These are phyloP conservation scores for Aurelia coerulea DNA, from an alignment of 30 jellyfish, hydroid and myxozoan species.

Conservation along the genomic window DNA sequence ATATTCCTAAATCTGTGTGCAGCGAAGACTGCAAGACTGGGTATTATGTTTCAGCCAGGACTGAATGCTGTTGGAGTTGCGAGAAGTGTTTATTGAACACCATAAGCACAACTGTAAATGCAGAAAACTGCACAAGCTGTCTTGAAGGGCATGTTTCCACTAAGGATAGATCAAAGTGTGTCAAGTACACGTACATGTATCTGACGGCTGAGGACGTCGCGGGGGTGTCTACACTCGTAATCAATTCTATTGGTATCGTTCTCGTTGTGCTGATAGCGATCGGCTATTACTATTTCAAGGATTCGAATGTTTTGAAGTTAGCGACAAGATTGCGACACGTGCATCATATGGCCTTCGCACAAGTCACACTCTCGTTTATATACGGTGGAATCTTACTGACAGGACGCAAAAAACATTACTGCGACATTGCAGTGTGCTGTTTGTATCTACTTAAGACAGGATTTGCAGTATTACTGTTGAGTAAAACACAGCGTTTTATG, in stretches of 20 bases:
- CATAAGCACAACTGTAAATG: slow-evolving; percentile 57
- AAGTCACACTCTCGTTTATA: slow-evolving; percentile 21
- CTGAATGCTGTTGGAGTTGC: slow-evolving; percentile 94
- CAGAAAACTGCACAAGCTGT: slow-evolving; percentile 72
- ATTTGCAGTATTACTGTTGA: slow-evolving; percentile 46
- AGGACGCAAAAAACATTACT: slow-evolving; percentile 16
- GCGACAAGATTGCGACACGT: slow-evolving; percentile 20
- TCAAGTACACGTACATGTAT: slow-evolving; percentile 38
- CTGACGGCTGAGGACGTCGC: slow-evolving; percentile 49
- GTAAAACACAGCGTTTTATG: slow-evolving; percentile 52
- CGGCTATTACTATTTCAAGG: slow-evolving; percentile 35
- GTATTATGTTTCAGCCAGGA: slow-evolving; percentile 63
- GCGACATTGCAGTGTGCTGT: slow-evolving; percentile 34
- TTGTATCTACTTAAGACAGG: slow-evolving; percentile 41
- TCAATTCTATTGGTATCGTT: slow-evolving; percentile 60
- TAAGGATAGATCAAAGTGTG: slow-evolving; percentile 53
- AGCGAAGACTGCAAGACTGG: slow-evolving; percentile 84
- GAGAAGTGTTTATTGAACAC: slow-evolving; percentile 55
- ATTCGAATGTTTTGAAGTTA: not conserved
- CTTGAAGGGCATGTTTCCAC: slow-evolving; percentile 67
- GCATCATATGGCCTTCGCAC: slow-evolving; percentile 24
- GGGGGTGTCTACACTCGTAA: slow-evolving; percentile 60
- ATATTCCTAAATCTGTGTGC: slow-evolving; percentile 71
- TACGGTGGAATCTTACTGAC: slow-evolving; percentile 30
- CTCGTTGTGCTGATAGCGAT: slow-evolving; percentile 5